Conservation (phyloP, 2,888 invertebrate species). For the Mythimna pallens region DNA sequence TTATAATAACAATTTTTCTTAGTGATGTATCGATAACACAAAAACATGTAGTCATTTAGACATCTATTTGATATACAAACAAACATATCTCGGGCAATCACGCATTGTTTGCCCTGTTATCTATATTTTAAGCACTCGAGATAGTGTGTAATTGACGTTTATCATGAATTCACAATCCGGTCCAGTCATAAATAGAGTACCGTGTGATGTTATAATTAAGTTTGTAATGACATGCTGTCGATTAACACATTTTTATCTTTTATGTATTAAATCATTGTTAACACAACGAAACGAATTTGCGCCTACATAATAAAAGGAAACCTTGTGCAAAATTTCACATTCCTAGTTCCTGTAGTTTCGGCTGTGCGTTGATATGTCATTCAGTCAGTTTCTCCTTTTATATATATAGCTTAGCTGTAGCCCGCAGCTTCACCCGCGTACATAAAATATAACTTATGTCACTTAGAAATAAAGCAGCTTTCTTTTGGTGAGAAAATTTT, state of each 20-base stretch:
- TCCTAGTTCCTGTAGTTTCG: too few species aligned
- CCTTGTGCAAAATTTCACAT: too few species aligned
- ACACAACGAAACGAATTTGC: not conserved
- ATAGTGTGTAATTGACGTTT: slow-evolving; percentile 2
- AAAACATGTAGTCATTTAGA: not conserved
- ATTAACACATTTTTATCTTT: not conserved
- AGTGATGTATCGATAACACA: not conserved
- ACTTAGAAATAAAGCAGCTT: too few species aligned
- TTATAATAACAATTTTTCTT: not conserved
- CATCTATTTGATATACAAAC: slow-evolving; percentile 7
- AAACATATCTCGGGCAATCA: slow-evolving; percentile 8
- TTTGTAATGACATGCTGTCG: not conserved
- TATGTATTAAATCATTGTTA: not conserved
- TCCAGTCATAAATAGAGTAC: not conserved
- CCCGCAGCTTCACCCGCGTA: too few species aligned
- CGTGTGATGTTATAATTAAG: not conserved
- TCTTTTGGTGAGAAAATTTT: too few species aligned
- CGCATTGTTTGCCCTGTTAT: slow-evolving; percentile 4
- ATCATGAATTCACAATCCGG: not conserved
- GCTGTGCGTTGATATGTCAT: too few species aligned
- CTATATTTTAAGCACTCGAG: slow-evolving; percentile 1
- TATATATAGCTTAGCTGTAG: too few species aligned
- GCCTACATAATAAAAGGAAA: too few species aligned
- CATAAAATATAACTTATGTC: too few species aligned
- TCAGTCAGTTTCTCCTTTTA: too few species aligned